Conservation (phyloP, 2,888 invertebrate species). For the Zygothrica quintamaculata region DNA sequence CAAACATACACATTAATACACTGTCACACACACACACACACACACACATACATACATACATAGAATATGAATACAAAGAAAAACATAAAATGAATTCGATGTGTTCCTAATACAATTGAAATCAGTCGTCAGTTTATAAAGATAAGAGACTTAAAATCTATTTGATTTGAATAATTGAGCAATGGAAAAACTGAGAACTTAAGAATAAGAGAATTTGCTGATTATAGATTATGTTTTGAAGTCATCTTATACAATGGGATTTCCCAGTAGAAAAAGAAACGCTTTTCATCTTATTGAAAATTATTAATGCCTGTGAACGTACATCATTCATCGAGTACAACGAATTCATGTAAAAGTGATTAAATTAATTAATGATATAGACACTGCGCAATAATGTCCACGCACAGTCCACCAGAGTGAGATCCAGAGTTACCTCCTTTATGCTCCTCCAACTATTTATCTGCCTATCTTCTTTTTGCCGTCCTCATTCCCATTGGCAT, state of each 20-base stretch:
- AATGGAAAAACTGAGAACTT: neutral
- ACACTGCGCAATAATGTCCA: constrained; percentile 83
- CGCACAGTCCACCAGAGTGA: constrained; percentile 47
- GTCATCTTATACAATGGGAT: constrained; percentile 13
- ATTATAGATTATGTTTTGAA: neutral
- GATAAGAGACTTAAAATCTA: constrained; percentile 38
- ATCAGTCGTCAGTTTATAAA: constrained; percentile 35
- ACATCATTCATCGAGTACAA: constrained; percentile 51
- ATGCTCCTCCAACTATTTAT: constrained; percentile 38
- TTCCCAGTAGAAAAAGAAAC: constrained; percentile 32
- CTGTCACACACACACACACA: constrained; percentile 7
- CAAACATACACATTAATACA: neutral
- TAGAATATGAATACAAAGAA: constrained; percentile 1
- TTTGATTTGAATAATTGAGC: constrained; percentile 3
- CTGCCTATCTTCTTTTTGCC: constrained; percentile 2
- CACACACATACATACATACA: constrained; percentile 2
- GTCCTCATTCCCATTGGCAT: neutral
- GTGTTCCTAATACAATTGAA: constrained; percentile 21
- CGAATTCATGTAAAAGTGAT: constrained; percentile 81
- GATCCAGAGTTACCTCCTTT: neutral
- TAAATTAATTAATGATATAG: constrained; percentile 83
- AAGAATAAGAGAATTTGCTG: neutral
- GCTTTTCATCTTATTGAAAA: constrained; percentile 30
- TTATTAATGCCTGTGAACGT: constrained; percentile 61
- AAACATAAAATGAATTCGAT: constrained; percentile 35